Conservation (phyloP, 1,140 invertebrate species). For the Tetragonula clypearis region DNA sequence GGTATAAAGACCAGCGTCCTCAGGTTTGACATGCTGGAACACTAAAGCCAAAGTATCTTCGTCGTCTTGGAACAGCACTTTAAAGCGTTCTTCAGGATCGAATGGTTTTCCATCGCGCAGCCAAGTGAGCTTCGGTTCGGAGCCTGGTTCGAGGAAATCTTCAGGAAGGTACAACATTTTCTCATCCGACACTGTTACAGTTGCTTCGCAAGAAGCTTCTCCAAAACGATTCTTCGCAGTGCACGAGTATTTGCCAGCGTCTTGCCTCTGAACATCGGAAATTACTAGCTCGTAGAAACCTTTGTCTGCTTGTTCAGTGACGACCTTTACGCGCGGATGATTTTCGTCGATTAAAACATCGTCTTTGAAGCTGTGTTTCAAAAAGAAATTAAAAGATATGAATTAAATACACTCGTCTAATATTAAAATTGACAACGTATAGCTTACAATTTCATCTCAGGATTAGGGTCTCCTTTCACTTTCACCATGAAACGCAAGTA, state of each 20-base stretch:
- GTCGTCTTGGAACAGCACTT: slow-evolving; percentile 95
- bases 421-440: neutral
- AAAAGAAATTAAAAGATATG: slow-evolving; percentile 36
- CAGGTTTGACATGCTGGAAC: slow-evolving; percentile 96
- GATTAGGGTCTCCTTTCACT: slow-evolving; percentile 92
- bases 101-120: slow-evolving; percentile 94
- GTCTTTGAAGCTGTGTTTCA: slow-evolving; percentile 90
- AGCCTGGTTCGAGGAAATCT: slow-evolving; percentile 87
- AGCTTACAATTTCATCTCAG: slow-evolving; percentile 92
- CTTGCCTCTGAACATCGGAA: slow-evolving; percentile 88
- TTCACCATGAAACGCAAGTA: slow-evolving; percentile 95
- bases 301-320: slow-evolving; percentile 88
- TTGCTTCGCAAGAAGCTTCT: slow-evolving; percentile 88
- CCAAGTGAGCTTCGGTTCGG: slow-evolving; percentile 94
- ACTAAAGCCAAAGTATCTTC: slow-evolving; percentile 95
- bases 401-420: neutral
- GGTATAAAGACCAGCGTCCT: slow-evolving; percentile 96
- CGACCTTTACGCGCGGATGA: slow-evolving; percentile 88
- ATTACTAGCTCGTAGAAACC: slow-evolving; percentile 96
- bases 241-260: slow-evolving; percentile 95
- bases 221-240: slow-evolving; percentile 93
- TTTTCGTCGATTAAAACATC: slow-evolving; percentile 86
- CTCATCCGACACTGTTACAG: slow-evolving; percentile 91
- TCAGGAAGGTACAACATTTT: slow-evolving; percentile 90
- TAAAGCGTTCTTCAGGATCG: slow-evolving; percentile 96